A percentile compares a stretch with the other conserved stretches of the same genome.
phyloP scores from a whole-genome alignment of 2,888 invertebrate genomes.

The Calliscelio sp. region DNA sequence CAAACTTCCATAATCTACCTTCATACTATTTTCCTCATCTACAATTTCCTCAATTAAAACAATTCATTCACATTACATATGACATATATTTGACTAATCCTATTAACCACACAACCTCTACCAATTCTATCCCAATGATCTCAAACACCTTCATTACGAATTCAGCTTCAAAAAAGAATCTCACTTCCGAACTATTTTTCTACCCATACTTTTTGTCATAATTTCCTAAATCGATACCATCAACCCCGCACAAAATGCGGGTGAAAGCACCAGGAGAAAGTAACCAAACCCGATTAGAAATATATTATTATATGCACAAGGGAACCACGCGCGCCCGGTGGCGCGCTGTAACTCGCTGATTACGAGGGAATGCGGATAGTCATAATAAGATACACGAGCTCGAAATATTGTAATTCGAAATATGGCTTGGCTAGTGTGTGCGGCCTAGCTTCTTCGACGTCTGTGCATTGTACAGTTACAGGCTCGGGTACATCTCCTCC shows the following conservation, averaged over 20 bases:
- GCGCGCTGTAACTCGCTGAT: too few species aligned
- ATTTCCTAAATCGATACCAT: constrained; percentile 1
- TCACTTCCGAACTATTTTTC: too few species aligned
- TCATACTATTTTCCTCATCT: too few species aligned
- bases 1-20: too few species aligned
- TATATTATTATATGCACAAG: not conserved
- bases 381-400: constrained; percentile 38
- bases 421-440: constrained; percentile 7
- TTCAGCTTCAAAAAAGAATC: too few species aligned
- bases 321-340: not conserved
- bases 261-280: constrained; percentile 56
- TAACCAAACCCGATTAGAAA: constrained; percentile 34
- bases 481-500: constrained; percentile 47
- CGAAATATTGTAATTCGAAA: constrained; percentile 60
- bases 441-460: constrained; percentile 33
- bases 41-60: too few species aligned
- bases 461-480: constrained; percentile 69
- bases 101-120: too few species aligned
- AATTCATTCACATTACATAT: too few species aligned
- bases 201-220: too few species aligned
- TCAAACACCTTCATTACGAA: too few species aligned
- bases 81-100: too few species aligned
- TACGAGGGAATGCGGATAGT: constrained; percentile 48
- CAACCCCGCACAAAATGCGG: constrained; percentile 36
- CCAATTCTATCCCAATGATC: too few species aligned